Conservation (phyloP, 2,888 invertebrate species). For the Neoaliturus tenellus region DNA sequence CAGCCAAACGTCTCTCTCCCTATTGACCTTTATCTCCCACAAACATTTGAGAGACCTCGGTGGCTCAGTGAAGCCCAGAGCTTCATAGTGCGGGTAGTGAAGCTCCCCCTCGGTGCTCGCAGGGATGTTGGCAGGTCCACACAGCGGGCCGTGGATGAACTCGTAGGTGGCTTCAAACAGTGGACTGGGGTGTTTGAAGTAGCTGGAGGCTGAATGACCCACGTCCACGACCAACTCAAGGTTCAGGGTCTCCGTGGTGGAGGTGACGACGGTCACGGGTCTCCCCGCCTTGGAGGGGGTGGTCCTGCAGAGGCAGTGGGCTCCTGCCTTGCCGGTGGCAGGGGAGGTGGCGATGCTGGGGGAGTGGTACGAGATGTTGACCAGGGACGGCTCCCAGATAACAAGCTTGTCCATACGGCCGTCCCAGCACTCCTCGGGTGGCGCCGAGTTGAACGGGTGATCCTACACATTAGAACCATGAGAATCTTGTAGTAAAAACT, state of each 20-base stretch:
- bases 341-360: slow-evolving; percentile 61
- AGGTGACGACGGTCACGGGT: slow-evolving; percentile 76
- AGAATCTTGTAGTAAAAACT: no score
- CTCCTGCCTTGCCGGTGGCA: slow-evolving; percentile 51
- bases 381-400: slow-evolving; percentile 82
- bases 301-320: slow-evolving; percentile 63
- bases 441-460: slow-evolving; percentile 85
- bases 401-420: slow-evolving; percentile 90
- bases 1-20: slow-evolving; percentile 90
- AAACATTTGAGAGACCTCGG: slow-evolving; percentile 79
- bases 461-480: no score
- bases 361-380: slow-evolving; percentile 73
- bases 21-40: slow-evolving; percentile 89
- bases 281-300: slow-evolving; percentile 71
- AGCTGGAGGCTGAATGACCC: slow-evolving; percentile 89
- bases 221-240: slow-evolving; percentile 89
- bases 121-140: slow-evolving; percentile 88
- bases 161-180: slow-evolving; percentile 91
- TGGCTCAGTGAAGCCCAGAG: slow-evolving; percentile 76
- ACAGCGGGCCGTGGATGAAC: slow-evolving; percentile 92
- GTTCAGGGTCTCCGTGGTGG: slow-evolving; percentile 87
- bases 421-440: slow-evolving; percentile 91
- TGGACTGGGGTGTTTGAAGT: slow-evolving; percentile 90
- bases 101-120: slow-evolving; percentile 90
- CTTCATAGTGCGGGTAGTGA: slow-evolving; percentile 91